A percentile compares a stretch with the other conserved stretches of the same genome.
Evolutionary conservation across 2,113 vertebrate genomes (phyloP).

Genomic region (Eudyptes chrysolophus): DNA sequence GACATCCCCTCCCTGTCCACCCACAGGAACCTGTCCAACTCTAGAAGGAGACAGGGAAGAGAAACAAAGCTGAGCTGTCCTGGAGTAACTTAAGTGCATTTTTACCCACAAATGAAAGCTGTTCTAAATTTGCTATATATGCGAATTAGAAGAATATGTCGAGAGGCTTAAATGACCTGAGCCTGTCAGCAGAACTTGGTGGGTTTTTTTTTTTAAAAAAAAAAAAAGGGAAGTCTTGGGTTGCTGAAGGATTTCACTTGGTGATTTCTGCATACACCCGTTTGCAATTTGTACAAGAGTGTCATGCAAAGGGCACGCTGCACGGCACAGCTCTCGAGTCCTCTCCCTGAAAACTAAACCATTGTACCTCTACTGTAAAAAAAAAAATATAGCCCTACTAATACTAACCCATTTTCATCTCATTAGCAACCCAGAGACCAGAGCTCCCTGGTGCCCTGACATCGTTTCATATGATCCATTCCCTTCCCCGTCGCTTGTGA

Average conservation of each 20-base stretch:
- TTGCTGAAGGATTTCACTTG: neutral
- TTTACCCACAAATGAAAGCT: neutral
- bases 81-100: neutral
- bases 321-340: neutral
- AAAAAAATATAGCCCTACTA: neutral
- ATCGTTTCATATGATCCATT: fast-evolving
- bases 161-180: conserved; percentile 30
- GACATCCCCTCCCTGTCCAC: neutral
- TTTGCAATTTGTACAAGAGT: neutral
- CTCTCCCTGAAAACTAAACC: neutral
- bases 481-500: neutral
- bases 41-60: fast-evolving
- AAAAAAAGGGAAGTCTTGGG: neutral
- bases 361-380: neutral
- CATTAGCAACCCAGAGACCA: neutral
- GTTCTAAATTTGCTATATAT: conserved; percentile 4
- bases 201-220: neutral
- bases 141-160: conserved; percentile 48
- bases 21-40: neutral
- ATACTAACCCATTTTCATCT: neutral
- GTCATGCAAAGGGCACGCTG: neutral
- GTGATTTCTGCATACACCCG: neutral
- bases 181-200: conserved; percentile 45
- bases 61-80: neutral
- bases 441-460: neutral